These are phyloP conservation scores for Sipha flava DNA, from an alignment of 1,140 invertebrate species.

Conservation along the genomic window DNA sequence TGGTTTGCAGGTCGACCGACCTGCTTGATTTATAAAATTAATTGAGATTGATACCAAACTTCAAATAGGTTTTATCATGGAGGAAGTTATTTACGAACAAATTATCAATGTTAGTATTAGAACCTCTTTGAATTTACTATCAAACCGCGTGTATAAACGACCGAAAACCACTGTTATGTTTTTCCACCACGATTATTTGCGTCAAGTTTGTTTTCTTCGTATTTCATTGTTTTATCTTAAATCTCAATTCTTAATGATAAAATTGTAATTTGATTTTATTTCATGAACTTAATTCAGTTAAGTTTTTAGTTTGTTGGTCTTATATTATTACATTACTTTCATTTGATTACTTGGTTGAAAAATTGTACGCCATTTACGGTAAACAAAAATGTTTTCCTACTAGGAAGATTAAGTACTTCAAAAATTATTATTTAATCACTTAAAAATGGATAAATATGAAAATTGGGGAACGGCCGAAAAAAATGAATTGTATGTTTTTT, in stretches of 20 bases:
- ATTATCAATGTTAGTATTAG: no score
- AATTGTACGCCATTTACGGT: no score
- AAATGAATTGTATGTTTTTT: not conserved
- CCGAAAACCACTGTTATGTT: not conserved
- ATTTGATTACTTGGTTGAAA: no score
- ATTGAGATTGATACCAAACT: no score
- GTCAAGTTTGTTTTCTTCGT: not conserved
- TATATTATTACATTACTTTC: not conserved
- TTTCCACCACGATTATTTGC: not conserved
- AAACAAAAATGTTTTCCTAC: not conserved
- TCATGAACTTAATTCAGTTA: not conserved
- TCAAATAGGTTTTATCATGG: no score
- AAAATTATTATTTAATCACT: not conserved
- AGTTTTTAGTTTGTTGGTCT: not conserved
- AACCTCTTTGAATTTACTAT: slow-evolving; percentile 5
- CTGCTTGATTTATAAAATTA: no score
- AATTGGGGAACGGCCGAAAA: slow-evolving; percentile 17
- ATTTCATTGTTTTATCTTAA: slow-evolving; percentile 2
- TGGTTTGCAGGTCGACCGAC: no score
- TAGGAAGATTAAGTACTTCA: not conserved
- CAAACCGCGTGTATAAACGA: not conserved
- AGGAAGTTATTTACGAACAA: no score
- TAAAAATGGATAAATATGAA: slow-evolving; percentile 2
- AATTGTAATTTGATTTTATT: not conserved
- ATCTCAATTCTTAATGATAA: not conserved